A percentile compares a stretch with the other conserved stretches of the same genome.
These are phyloP conservation scores for Sinella curviseta DNA, from an alignment of 1,140 invertebrate species.

Conservation along the genomic window DNA sequence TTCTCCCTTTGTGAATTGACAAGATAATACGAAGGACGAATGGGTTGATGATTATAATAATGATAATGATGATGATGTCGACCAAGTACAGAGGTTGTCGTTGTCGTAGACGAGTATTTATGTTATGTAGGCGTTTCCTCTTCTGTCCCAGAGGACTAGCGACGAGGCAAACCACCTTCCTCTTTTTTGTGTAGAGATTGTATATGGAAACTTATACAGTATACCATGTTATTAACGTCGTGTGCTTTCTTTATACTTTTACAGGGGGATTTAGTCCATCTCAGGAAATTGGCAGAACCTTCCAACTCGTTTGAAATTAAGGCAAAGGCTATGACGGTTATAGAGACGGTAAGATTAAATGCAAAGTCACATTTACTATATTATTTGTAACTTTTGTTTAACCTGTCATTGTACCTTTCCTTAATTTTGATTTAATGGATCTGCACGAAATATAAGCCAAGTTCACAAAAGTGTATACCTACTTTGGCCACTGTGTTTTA, in stretches of 20 bases:
- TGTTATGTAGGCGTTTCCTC: background rate
- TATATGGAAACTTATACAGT: too few species aligned
- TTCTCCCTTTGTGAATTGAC: background rate
- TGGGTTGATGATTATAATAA: background rate
- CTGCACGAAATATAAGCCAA: too few species aligned
- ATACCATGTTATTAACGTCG: too few species aligned
- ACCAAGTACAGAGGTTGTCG: background rate
- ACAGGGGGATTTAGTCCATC: conserved; percentile 82
- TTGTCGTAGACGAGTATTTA: background rate
- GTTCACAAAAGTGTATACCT: too few species aligned
- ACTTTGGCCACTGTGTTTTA: too few species aligned
- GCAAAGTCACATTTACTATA: too few species aligned
- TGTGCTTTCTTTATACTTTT: conserved; percentile 37
- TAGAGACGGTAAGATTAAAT: conserved; percentile 69
- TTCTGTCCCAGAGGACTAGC: background rate
- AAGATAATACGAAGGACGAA: background rate
- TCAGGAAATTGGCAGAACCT: conserved; percentile 67
- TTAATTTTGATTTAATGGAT: background rate
- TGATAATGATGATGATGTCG: conserved; percentile 8
- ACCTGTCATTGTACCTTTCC: too few species aligned
- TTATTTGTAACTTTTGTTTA: too few species aligned
- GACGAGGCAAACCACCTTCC: background rate
- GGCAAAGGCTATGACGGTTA: conserved; percentile 73
- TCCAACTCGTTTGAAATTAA: conserved; percentile 68
- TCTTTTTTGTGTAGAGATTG: too few species aligned